Evolutionary conservation across 2,113 vertebrate genomes (phyloP).

Genomic region (Macquaria australasica): DNA sequence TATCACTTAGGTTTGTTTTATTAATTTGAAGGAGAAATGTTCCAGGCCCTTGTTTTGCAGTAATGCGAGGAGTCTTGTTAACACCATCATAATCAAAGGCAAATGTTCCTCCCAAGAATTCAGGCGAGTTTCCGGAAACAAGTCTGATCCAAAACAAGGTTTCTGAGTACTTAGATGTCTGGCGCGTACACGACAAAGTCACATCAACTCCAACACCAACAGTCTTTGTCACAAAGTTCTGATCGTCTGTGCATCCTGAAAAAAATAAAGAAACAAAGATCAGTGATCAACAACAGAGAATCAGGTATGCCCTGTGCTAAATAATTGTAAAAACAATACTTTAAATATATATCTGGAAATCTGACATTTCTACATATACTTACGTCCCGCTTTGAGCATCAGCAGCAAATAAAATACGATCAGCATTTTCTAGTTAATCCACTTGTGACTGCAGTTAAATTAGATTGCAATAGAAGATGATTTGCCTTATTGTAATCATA

Average conservation of each 20-base stretch:
- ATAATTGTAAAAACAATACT: neutral
- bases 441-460: neutral
- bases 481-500: neutral
- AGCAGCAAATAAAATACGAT: conserved; percentile 9
- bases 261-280: neutral
- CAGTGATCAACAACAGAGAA: neutral
- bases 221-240: neutral
- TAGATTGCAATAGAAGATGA: neutral
- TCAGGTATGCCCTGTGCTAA: too few relatives aligned
- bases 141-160: conserved; percentile 53
- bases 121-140: conserved; percentile 53
- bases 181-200: neutral
- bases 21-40: conserved; percentile 56
- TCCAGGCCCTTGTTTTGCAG: conserved; percentile 37
- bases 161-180: rapidly evolving
- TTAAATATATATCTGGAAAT: neutral
- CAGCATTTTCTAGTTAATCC: conserved; percentile 30
- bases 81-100: neutral
- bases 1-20: conserved; percentile 20
- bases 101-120: conserved; percentile 37
- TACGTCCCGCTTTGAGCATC: conserved; percentile 20
- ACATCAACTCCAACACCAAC: conserved; percentile 30
- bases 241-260: conserved; percentile 11
- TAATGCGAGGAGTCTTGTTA: neutral
- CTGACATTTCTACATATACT: neutral